Percentiles rank a stretch among this genome's conserved stretches.
These are phyloP conservation scores for Leucophora obtusa DNA, from an alignment of 2,888 invertebrate genomes.

Conservation along the genomic window DNA sequence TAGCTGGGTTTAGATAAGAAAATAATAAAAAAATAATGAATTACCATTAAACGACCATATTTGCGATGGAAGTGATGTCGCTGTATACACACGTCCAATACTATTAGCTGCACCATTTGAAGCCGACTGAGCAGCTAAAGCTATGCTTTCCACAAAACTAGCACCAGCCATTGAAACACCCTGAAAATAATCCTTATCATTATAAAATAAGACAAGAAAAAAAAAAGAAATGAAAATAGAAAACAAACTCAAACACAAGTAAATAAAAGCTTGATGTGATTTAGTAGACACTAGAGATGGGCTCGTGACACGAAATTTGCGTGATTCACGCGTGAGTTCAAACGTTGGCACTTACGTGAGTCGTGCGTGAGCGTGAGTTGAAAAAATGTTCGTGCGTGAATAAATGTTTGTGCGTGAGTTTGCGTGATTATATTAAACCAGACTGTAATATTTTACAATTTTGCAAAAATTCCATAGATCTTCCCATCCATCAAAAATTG, in stretches of 20 bases:
- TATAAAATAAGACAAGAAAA: conserved; percentile 21
- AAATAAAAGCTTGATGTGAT: conserved; percentile 22
- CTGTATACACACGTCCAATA: conserved; percentile 89
- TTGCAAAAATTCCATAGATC: too few species aligned
- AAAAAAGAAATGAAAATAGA: background rate
- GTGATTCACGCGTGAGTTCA: too few species aligned
- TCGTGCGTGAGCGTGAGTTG: too few species aligned
- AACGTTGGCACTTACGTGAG: too few species aligned
- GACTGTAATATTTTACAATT: too few species aligned
- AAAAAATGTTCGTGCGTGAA: too few species aligned
- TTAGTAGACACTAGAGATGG: too few species aligned
- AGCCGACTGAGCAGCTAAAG: conserved; percentile 75
- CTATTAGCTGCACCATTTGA: conserved; percentile 78
- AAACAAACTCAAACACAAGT: background rate
- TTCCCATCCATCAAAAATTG: too few species aligned
- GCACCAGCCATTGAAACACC: conserved; percentile 74
- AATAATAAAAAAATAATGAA: conserved; percentile 73
- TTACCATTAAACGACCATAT: conserved; percentile 95
- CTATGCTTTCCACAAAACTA: conserved; percentile 76
- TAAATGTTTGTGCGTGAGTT: too few species aligned
- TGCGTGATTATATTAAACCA: too few species aligned
- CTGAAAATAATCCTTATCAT: conserved; percentile 66
- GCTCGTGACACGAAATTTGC: too few species aligned
- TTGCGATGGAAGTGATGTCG: conserved; percentile 93
- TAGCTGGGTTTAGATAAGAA: too few species aligned